phyloP scores from a whole-genome alignment of 2,113 vertebrate species.

The Austrofundulus limnaeus region DNA sequence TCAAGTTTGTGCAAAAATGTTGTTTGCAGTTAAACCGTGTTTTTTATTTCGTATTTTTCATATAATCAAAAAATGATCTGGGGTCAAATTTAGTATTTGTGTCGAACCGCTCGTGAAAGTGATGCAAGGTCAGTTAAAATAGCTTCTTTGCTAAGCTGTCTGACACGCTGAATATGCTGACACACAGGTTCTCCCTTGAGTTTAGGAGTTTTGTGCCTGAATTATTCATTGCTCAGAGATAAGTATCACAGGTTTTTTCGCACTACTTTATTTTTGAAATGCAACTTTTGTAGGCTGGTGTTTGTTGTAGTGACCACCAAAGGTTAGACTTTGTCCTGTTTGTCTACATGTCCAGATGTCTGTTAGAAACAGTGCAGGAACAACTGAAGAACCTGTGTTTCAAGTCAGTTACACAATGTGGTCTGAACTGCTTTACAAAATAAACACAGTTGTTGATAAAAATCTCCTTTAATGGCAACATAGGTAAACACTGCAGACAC shows the following conservation, averaged over 20 bases:
- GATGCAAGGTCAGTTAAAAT: too few species aligned
- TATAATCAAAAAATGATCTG: too few species aligned
- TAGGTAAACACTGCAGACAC: neutral
- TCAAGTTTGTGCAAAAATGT: too few species aligned
- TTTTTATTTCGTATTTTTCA: too few species aligned
- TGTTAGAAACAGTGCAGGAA: slow-evolving; percentile 10
- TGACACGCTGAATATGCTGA: too few species aligned
- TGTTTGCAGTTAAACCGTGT: too few species aligned
- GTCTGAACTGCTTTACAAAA: neutral
- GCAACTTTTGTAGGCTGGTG: neutral
- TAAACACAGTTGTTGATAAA: slow-evolving; percentile 4
- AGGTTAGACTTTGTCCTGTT: too few species aligned
- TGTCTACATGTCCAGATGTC: neutral
- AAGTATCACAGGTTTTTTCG: neutral
- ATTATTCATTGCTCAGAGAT: neutral
- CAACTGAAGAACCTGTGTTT: slow-evolving; percentile 34
- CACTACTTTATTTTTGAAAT: neutral
- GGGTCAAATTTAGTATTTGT: too few species aligned
- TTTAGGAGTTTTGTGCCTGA: too few species aligned
- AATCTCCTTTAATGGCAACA: slow-evolving; percentile 6
- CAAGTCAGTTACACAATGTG: slow-evolving; percentile 25
- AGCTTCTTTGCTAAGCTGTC: too few species aligned
- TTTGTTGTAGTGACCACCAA: slow-evolving; percentile 7
- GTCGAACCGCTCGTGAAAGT: too few species aligned
- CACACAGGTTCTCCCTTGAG: too few species aligned